Conservation (phyloP, 2,888 invertebrate species). For the Ctena decussata region DNA sequence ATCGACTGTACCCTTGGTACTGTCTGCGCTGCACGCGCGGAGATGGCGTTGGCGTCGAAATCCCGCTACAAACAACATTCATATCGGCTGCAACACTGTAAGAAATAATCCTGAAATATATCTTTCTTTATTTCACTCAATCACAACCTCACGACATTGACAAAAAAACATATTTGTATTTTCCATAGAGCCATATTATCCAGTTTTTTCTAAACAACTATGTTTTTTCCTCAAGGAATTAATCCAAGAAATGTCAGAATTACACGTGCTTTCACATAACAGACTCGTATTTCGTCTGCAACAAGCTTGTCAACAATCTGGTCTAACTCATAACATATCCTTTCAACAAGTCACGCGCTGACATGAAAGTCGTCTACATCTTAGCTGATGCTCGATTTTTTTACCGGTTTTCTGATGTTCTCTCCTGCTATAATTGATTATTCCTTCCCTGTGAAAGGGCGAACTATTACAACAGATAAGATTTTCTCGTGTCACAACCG, state of each 20-base stretch:
- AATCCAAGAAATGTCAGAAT: background rate
- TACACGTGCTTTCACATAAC: background rate
- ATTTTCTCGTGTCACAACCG: background rate
- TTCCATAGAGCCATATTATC: no score
- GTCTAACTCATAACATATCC: background rate
- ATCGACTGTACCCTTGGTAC: conserved; percentile 74
- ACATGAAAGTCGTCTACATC: background rate
- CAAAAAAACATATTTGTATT: no score
- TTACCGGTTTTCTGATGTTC: background rate
- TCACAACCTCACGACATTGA: no score
- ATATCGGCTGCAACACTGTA: conserved; percentile 38
- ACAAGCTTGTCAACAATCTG: background rate
- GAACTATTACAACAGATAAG: background rate
- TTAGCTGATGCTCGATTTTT: background rate
- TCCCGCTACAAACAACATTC: conserved; percentile 82
- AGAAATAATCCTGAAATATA: background rate
- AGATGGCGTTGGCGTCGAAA: conserved; percentile 79
- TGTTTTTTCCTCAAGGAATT: no score
- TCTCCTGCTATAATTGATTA: background rate
- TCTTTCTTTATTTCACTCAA: no score
- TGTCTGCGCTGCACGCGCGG: conserved; percentile 77
- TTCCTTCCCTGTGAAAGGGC: background rate
- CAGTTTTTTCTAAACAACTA: no score
- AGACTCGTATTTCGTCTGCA: background rate
- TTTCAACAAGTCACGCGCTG: background rate